Conservation (phyloP, 2,797 vertebrate species). For the Halcyon leucocephala region DNA sequence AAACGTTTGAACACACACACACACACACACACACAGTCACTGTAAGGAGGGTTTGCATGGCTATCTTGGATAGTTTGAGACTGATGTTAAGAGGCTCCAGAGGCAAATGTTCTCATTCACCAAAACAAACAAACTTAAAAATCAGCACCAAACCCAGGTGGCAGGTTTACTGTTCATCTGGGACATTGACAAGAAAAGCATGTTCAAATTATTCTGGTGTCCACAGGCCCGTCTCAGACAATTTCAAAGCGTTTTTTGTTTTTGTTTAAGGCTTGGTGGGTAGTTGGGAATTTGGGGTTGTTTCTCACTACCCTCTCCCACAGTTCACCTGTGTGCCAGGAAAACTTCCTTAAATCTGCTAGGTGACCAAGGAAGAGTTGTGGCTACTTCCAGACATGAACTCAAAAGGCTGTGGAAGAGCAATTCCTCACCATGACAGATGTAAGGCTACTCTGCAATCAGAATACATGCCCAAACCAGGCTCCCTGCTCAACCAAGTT, state of each 20-base stretch:
- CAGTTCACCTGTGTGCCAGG: background rate
- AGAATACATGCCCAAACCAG: background rate
- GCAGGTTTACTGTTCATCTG: background rate
- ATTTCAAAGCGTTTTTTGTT: background rate
- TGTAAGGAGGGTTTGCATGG: background rate
- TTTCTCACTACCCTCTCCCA: background rate
- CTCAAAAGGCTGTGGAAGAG: background rate
- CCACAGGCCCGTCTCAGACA: background rate
- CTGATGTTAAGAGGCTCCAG: background rate
- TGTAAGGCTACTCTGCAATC: accelerated
- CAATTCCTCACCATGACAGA: background rate
- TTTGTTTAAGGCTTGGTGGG: background rate
- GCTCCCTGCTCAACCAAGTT: background rate
- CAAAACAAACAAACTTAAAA: background rate
- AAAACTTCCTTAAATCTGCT: background rate
- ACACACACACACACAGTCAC: background rate
- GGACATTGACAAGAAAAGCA: background rate
- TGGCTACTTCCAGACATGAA: background rate
- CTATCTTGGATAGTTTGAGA: background rate
- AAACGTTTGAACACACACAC: background rate
- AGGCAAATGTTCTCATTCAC: background rate
- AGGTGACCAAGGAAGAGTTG: background rate
- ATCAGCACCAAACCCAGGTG: background rate
- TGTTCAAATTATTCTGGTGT: background rate
- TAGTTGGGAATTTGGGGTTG: background rate